These are phyloP conservation scores for Hesperia comma DNA, from an alignment of 2,888 invertebrate genomes.

Conservation along the genomic window DNA sequence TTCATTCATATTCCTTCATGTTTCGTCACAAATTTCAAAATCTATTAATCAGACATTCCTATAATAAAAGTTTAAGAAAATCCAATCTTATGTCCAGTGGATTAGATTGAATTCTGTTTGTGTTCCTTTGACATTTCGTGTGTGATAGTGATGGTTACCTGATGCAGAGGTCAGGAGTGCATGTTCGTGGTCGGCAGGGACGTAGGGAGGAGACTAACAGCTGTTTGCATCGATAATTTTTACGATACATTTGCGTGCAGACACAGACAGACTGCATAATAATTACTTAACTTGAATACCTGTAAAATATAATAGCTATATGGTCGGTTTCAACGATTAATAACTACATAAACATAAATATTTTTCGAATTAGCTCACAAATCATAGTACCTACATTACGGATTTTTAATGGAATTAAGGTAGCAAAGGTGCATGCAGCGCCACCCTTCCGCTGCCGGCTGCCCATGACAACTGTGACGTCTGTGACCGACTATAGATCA, in stretches of 20 bases:
- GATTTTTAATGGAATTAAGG: too few relatives aligned
- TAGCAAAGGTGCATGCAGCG: too few relatives aligned
- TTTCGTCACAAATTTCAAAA: slow-evolving; percentile 9
- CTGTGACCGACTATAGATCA: too few relatives aligned
- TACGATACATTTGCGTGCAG: slow-evolving; percentile 4
- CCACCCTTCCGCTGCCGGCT: too few relatives aligned
- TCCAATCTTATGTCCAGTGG: background rate
- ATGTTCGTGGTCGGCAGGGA: background rate
- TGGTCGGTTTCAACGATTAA: too few relatives aligned
- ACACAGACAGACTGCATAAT: background rate
- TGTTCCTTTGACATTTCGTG: slow-evolving; percentile 9
- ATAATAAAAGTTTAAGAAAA: background rate
- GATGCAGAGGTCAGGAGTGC: slow-evolving; percentile 13
- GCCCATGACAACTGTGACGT: too few relatives aligned
- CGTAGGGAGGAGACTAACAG: background rate
- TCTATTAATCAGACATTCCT: background rate
- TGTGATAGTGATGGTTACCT: slow-evolving; percentile 15
- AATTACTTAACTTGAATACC: background rate
- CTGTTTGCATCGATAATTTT: background rate
- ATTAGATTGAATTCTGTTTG: background rate
- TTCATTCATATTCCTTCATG: slow-evolving; percentile 2
- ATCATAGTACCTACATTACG: too few relatives aligned
- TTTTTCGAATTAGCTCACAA: too few relatives aligned
- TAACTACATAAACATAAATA: too few relatives aligned
- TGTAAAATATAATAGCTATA: background rate